Percentiles rank a stretch among this genome's conserved stretches.
These are phyloP conservation scores for Xestia ashworthii DNA, from an alignment of 2,888 invertebrate species.

Conservation along the genomic window DNA sequence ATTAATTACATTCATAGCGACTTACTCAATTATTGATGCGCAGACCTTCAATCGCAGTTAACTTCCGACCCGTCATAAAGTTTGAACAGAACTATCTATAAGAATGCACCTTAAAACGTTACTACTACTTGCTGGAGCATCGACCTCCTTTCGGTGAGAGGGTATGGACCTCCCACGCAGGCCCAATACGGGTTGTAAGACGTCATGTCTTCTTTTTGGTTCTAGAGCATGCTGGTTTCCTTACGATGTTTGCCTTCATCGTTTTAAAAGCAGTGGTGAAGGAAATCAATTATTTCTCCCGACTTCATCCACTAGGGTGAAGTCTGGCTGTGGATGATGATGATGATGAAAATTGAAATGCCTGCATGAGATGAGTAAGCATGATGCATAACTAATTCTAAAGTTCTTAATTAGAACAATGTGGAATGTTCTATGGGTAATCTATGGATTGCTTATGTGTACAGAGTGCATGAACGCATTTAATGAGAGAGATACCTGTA, in stretches of 20 bases:
- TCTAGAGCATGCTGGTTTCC: not conserved
- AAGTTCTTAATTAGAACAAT: not conserved
- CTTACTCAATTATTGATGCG: not conserved
- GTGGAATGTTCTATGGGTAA: not conserved
- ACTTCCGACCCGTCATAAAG: too few species aligned
- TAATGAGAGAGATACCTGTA: conserved; percentile 48
- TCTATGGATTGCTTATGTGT: not conserved
- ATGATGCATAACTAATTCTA: not conserved
- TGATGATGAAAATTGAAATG: not conserved
- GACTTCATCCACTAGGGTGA: too few species aligned
- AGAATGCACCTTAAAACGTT: not conserved
- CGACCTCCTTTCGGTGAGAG: not conserved
- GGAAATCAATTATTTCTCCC: too few species aligned
- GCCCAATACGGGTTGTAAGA: too few species aligned
- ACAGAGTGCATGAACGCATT: conserved; percentile 3
- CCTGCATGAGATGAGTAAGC: not conserved
- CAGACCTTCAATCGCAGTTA: too few species aligned
- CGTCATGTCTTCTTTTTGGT: not conserved
- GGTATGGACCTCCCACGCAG: too few species aligned
- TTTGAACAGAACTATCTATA: not conserved
- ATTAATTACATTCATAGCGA: not conserved
- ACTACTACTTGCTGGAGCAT: not conserved
- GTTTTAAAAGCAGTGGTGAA: not conserved
- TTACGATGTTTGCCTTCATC: not conserved
- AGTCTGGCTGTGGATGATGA: too few species aligned